phyloP scores from a whole-genome alignment of 1,140 invertebrate genomes.

The Apis cerana region DNA sequence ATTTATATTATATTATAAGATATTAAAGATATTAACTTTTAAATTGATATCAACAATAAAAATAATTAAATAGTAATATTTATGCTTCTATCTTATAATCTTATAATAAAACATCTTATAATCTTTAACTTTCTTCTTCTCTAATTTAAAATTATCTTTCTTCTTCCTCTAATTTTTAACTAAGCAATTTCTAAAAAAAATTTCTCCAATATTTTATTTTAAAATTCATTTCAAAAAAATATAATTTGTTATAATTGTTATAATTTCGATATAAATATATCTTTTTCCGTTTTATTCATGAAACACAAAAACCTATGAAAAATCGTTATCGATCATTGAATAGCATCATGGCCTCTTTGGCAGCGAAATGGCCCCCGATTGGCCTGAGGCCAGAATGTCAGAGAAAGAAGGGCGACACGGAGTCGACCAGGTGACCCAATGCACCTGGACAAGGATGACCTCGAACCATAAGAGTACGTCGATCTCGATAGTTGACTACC shows the following conservation, averaged over 20 bases:
- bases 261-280: background rate
- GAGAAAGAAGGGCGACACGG: slow-evolving; percentile 59
- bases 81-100: too few species aligned
- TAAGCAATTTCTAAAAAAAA: too few species aligned
- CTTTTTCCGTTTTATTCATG: background rate
- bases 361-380: slow-evolving; percentile 17
- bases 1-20: too few species aligned
- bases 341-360: slow-evolving; percentile 2
- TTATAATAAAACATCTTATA: too few species aligned
- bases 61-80: too few species aligned
- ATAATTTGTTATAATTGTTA: background rate
- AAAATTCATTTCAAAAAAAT: background rate
- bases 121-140: too few species aligned
- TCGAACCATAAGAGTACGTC: slow-evolving; percentile 48
- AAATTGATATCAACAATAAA: too few species aligned
- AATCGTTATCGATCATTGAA: slow-evolving; percentile 6
- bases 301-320: slow-evolving; percentile 7
- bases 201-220: background rate
- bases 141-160: too few species aligned
- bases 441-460: slow-evolving; percentile 58
- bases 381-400: slow-evolving; percentile 50
- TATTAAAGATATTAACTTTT: too few species aligned
- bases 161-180: too few species aligned
- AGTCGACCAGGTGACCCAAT: slow-evolving; percentile 66
- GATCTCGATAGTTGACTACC: slow-evolving; percentile 50